phyloP scores from a whole-genome alignment of 2,888 invertebrate genomes.

The Vanessa cardui region DNA sequence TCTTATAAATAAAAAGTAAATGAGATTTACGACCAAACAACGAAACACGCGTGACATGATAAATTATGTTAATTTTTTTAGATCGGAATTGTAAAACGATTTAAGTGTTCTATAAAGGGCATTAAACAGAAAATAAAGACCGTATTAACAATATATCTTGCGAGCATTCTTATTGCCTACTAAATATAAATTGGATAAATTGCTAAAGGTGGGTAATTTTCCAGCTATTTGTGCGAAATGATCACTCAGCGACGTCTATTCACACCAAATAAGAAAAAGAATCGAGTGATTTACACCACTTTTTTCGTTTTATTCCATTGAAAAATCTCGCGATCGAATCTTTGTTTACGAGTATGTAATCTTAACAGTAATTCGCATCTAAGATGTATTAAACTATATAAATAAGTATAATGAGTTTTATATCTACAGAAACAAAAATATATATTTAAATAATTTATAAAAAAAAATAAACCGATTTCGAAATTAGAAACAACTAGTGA shows the following conservation, averaged over 20 bases:
- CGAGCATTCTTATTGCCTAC: conserved; percentile 14
- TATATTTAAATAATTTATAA: too few species aligned
- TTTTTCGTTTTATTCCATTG: conserved; percentile 2
- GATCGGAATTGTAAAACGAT: background rate
- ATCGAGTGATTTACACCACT: background rate
- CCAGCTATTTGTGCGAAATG: conserved; percentile 59
- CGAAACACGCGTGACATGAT: background rate
- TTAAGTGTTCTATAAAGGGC: background rate
- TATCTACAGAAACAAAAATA: too few species aligned
- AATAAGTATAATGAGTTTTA: too few species aligned
- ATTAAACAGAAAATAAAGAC: conserved; percentile 6
- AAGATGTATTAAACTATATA: background rate
- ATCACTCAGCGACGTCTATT: conserved; percentile 22
- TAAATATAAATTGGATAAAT: conserved; percentile 58
- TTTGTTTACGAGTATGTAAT: background rate
- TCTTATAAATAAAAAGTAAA: background rate
- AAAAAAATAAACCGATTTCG: too few species aligned
- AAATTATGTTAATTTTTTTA: background rate
- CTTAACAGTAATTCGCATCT: background rate
- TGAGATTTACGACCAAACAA: background rate
- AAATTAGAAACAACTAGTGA: too few species aligned
- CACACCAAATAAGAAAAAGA: conserved; percentile 11
- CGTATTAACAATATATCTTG: conserved; percentile 1
- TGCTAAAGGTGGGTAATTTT: conserved; percentile 63
- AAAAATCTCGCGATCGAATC: background rate